Percentiles rank a stretch among this genome's conserved stretches.
These are phyloP conservation scores for Dolichomitus sp. DNA, from an alignment of 2,888 invertebrate species.

Conservation along the genomic window DNA sequence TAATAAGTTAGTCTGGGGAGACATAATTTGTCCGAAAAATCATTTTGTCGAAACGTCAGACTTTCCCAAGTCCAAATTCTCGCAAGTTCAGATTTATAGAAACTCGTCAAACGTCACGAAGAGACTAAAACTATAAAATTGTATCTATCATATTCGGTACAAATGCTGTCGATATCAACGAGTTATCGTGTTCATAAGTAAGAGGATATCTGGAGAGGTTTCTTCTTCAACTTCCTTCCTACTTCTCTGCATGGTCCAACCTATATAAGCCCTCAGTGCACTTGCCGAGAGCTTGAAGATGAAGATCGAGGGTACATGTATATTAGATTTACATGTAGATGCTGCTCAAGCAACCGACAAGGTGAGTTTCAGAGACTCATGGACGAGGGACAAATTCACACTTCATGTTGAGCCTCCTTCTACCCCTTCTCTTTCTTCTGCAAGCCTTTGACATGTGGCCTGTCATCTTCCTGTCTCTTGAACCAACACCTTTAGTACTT, in stretches of 20 bases:
- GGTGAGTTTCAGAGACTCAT: constrained; percentile 13
- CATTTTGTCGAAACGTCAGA: too few species aligned
- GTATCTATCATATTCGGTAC: background rate
- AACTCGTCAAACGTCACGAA: background rate
- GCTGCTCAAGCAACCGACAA: constrained; percentile 80
- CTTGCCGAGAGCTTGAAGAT: background rate
- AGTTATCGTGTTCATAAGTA: background rate
- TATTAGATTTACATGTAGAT: constrained; percentile 85
- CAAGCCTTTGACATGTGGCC: constrained; percentile 9
- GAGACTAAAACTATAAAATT: background rate
- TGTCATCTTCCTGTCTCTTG: constrained; percentile 3
- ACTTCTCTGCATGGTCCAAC: background rate
- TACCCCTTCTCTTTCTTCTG: constrained; percentile 3
- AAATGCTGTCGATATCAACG: too few species aligned
- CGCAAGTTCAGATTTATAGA: background rate
- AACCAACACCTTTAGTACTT: constrained; percentile 38
- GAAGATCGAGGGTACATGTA: constrained; percentile 63
- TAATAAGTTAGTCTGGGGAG: too few species aligned
- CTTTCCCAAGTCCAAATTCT: too few species aligned
- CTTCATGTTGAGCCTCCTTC: constrained; percentile 36
- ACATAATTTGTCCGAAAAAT: too few species aligned
- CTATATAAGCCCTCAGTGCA: background rate
- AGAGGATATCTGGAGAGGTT: background rate
- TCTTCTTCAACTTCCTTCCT: background rate
- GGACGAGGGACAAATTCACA: constrained; percentile 52